phyloP scores from a whole-genome alignment of 2,888 invertebrate genomes.

The Syrphus vitripennis region DNA sequence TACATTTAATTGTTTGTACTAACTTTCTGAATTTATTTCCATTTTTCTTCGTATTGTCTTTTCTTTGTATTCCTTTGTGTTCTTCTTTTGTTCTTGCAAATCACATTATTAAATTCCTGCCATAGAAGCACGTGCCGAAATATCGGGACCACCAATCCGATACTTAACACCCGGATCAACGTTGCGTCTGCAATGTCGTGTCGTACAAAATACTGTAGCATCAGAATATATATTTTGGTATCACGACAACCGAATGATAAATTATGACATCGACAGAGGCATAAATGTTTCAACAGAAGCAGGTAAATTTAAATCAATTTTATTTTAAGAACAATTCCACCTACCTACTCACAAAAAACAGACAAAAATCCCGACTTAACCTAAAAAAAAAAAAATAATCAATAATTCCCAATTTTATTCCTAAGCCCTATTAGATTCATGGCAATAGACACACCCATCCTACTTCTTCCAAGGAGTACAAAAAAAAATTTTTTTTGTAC shows the following conservation, averaged over 20 bases:
- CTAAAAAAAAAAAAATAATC: not conserved
- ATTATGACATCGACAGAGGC: slow-evolving; percentile 92
- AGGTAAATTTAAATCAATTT: slow-evolving; percentile 81
- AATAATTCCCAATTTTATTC: not conserved
- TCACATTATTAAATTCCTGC: slow-evolving; percentile 45
- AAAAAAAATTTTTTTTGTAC: not conserved
- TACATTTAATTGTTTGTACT: slow-evolving; percentile 19
- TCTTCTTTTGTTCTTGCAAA: not conserved
- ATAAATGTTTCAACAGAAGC: slow-evolving; percentile 93
- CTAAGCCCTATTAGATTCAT: not conserved
- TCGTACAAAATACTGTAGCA: slow-evolving; percentile 91
- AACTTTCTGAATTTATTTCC: slow-evolving; percentile 51
- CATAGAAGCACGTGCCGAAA: slow-evolving; percentile 92
- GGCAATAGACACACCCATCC: not conserved
- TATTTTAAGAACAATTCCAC: too few relatives aligned
- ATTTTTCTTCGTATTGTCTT: not conserved
- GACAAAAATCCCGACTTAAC: not conserved
- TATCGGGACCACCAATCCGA: slow-evolving; percentile 92
- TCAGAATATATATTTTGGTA: slow-evolving; percentile 94
- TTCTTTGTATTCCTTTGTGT: too few relatives aligned
- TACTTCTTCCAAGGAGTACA: not conserved
- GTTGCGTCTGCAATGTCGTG: slow-evolving; percentile 89
- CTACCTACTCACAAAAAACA: too few relatives aligned
- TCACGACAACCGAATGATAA: slow-evolving; percentile 95
- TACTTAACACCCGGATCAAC: slow-evolving; percentile 94